Percentiles rank a stretch among this genome's conserved stretches.
Evolutionary conservation across 1,140 invertebrate genomes (phyloP).

Genomic region (Pissodes strobi): DNA sequence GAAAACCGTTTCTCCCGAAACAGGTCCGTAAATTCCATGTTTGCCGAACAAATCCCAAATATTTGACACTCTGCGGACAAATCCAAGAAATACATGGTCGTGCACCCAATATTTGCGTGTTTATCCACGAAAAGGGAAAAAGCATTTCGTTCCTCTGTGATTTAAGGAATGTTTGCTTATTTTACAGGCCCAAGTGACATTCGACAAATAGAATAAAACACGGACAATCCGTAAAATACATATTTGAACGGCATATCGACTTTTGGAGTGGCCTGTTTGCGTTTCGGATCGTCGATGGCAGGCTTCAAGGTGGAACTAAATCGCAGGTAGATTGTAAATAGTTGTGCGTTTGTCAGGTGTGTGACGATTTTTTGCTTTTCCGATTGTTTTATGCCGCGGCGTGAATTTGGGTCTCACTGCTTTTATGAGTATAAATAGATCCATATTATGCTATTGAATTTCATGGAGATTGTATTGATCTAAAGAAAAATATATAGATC

Average conservation of each 20-base stretch:
- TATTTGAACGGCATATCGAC: conserved; percentile 51
- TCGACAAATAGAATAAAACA: conserved; percentile 51
- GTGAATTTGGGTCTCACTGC: no score
- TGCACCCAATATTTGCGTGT: conserved; percentile 28
- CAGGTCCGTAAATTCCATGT: not conserved
- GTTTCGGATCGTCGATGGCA: conserved; percentile 14
- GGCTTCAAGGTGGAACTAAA: not conserved
- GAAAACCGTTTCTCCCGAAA: no score
- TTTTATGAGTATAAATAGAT: no score
- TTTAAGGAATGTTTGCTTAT: conserved; percentile 46
- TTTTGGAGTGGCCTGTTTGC: conserved; percentile 36
- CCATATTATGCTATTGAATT: no score
- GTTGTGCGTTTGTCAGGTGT: conserved; percentile 1
- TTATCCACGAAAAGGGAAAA: conserved; percentile 19
- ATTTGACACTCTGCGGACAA: conserved; percentile 21
- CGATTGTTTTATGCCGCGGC: no score
- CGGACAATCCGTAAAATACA: conserved; percentile 51
- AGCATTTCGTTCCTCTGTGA: conserved; percentile 26
- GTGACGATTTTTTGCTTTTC: no score
- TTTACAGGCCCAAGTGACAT: conserved; percentile 51
- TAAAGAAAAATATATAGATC: no score
- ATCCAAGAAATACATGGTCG: conserved; percentile 16
- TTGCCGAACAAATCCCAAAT: conserved; percentile 10
- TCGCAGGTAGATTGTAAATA: conserved; percentile 27
- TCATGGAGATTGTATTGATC: no score